Evolutionary conservation across 2,888 invertebrate species (phyloP).

Genomic region (Scelioninae gen. 2): DNA sequence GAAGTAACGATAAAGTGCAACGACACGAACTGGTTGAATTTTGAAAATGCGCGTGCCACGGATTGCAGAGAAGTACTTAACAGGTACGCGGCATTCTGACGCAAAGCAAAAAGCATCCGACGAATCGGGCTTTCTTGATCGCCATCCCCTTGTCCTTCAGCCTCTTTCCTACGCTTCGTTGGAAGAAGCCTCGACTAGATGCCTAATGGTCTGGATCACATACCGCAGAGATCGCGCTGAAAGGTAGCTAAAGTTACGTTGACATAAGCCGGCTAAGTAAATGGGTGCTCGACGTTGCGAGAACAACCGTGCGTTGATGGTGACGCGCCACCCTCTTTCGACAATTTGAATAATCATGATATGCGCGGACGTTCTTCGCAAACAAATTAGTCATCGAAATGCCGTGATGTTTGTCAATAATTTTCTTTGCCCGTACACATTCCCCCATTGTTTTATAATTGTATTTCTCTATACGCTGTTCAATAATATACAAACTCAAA

Average conservation of each 20-base stretch:
- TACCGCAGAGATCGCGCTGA: slow-evolving; percentile 68
- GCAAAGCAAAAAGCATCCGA: slow-evolving; percentile 62
- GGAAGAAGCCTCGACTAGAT: slow-evolving; percentile 63
- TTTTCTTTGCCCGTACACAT: slow-evolving; percentile 12
- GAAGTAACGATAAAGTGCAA: slow-evolving; percentile 54
- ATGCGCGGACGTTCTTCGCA: slow-evolving; percentile 72
- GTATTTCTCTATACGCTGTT: too few relatives aligned
- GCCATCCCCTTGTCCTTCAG: slow-evolving; percentile 61
- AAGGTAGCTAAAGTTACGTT: slow-evolving; percentile 48
- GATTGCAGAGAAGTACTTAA: slow-evolving; percentile 72
- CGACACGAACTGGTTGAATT: slow-evolving; percentile 64
- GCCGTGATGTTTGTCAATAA: slow-evolving; percentile 32
- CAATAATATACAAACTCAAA: too few relatives aligned
- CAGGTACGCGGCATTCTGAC: slow-evolving; percentile 60
- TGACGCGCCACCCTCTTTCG: slow-evolving; percentile 62
- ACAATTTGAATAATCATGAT: slow-evolving; percentile 75
- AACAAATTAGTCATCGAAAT: slow-evolving; percentile 70
- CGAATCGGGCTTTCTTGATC: slow-evolving; percentile 58
- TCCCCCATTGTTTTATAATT: too few relatives aligned
- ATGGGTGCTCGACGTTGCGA: slow-evolving; percentile 56
- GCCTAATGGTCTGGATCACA: slow-evolving; percentile 73
- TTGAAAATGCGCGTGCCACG: slow-evolving; percentile 72
- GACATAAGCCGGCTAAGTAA: slow-evolving; percentile 59
- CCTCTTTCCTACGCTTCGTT: slow-evolving; percentile 64
- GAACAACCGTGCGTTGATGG: slow-evolving; percentile 50